Percentiles rank a stretch among this genome's conserved stretches.
phyloP scores from a whole-genome alignment of 2,797 vertebrate genomes.

The Fistularia commersonii region DNA sequence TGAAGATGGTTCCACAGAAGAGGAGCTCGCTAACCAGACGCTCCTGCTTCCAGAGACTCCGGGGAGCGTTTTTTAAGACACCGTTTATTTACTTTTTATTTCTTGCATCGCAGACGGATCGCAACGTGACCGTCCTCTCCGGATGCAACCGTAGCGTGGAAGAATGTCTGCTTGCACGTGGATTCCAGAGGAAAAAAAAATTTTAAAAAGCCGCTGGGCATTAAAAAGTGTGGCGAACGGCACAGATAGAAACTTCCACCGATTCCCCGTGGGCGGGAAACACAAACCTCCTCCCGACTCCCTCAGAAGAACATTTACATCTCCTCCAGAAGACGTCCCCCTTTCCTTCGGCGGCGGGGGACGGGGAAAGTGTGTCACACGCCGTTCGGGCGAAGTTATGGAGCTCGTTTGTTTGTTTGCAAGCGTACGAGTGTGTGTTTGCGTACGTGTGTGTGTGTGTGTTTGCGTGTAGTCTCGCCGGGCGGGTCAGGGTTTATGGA shows the following conservation, averaged over 20 bases:
- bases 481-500: neutral
- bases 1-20: too few species aligned
- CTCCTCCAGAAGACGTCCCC: constrained; percentile 51
- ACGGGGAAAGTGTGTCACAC: constrained; percentile 56
- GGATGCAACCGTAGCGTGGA: too few species aligned
- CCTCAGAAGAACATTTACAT: constrained; percentile 32
- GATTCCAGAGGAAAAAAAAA: too few species aligned
- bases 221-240: constrained; percentile 23
- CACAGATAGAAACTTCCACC: constrained; percentile 18
- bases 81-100: too few species aligned
- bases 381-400: constrained; percentile 8
- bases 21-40: too few species aligned
- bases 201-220: constrained; percentile 6
- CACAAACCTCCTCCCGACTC: constrained; percentile 22
- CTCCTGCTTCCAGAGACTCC: too few species aligned
- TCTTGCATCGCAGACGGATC: too few species aligned
- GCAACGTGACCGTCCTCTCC: too few species aligned
- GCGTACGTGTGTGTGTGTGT: neutral
- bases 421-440: neutral
- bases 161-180: too few species aligned
- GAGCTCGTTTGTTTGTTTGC: constrained; percentile 19
- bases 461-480: neutral
- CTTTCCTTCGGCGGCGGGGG: constrained; percentile 54
- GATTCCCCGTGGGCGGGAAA: constrained; percentile 57
- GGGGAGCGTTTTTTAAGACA: too few species aligned